Conservation (phyloP, 1,140 invertebrate species). For the Caerostris darwini region DNA sequence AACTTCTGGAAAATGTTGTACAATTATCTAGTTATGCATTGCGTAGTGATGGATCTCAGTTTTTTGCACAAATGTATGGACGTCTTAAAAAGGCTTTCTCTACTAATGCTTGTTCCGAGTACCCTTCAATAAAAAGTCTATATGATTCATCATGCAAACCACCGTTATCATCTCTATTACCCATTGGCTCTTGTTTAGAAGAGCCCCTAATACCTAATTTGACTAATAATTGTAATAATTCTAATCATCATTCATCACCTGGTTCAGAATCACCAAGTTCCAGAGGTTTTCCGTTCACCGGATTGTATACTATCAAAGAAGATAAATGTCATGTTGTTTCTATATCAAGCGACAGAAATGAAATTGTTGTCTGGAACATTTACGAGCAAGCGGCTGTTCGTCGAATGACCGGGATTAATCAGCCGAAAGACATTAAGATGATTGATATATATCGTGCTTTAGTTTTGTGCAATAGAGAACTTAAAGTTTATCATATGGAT, state of each 20-base stretch:
- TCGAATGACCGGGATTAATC: conserved; percentile 84
- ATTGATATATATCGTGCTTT: conserved; percentile 87
- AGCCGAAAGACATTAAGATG: conserved; percentile 82
- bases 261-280: conserved; percentile 15
- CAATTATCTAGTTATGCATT: conserved; percentile 86
- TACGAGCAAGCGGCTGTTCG: conserved; percentile 85
- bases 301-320: conserved; percentile 80
- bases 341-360: conserved; percentile 87
- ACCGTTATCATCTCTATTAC: conserved; percentile 75
- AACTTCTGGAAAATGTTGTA: conserved; percentile 86
- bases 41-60: conserved; percentile 89
- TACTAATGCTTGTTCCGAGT: conserved; percentile 82
- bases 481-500: conserved; percentile 90
- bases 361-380: conserved; percentile 89
- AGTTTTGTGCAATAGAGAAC: conserved; percentile 90
- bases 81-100: conserved; percentile 81
- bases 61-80: conserved; percentile 87
- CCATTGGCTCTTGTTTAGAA: conserved; percentile 78
- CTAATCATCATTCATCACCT: conserved; percentile 51
- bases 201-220: conserved; percentile 41
- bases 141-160: conserved; percentile 79
- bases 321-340: conserved; percentile 87
- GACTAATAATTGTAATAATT: conserved; percentile 47
- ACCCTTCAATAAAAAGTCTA: conserved; percentile 80
- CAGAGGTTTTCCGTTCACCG: conserved; percentile 66